Conservation (phyloP, 1,140 invertebrate species). For the Parapsyche elsis region DNA sequence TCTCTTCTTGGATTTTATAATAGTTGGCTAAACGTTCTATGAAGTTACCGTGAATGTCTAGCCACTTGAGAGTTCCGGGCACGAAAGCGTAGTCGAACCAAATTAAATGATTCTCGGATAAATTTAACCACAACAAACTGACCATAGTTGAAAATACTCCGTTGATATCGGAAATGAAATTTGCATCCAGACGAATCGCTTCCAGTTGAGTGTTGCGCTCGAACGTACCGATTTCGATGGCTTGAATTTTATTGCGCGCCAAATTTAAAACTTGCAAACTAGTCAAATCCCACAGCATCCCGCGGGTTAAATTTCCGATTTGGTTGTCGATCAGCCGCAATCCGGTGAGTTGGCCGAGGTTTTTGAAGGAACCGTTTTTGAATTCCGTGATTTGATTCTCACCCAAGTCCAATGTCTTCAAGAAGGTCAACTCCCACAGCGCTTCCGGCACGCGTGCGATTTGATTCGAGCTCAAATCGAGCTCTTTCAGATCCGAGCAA, state of each 20-base stretch:
- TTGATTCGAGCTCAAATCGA: slow-evolving; percentile 89
- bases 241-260: slow-evolving; percentile 87
- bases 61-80: slow-evolving; percentile 87
- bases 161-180: slow-evolving; percentile 87
- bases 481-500: slow-evolving; percentile 88
- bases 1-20: slow-evolving; percentile 83
- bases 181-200: slow-evolving; percentile 87
- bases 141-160: slow-evolving; percentile 84
- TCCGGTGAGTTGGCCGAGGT: slow-evolving; percentile 85
- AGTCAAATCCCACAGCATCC: slow-evolving; percentile 86
- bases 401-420: slow-evolving; percentile 87
- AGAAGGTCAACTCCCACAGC: slow-evolving; percentile 80
- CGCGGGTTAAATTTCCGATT: slow-evolving; percentile 84
- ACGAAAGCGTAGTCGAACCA: slow-evolving; percentile 93
- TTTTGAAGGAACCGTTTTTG: slow-evolving; percentile 83
- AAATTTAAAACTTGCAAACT: slow-evolving; percentile 87
- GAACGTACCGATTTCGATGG: slow-evolving; percentile 84
- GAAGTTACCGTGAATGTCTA: slow-evolving; percentile 89
- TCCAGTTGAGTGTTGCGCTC: slow-evolving; percentile 82
- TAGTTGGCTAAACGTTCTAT: slow-evolving; percentile 88
- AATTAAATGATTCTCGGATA: slow-evolving; percentile 90
- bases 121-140: slow-evolving; percentile 85
- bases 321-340: slow-evolving; percentile 87
- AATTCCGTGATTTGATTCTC: slow-evolving; percentile 87
- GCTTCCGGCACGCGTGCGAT: slow-evolving; percentile 84